Conservation (phyloP, 2,797 vertebrate species). For the Chaunax sp. region DNA sequence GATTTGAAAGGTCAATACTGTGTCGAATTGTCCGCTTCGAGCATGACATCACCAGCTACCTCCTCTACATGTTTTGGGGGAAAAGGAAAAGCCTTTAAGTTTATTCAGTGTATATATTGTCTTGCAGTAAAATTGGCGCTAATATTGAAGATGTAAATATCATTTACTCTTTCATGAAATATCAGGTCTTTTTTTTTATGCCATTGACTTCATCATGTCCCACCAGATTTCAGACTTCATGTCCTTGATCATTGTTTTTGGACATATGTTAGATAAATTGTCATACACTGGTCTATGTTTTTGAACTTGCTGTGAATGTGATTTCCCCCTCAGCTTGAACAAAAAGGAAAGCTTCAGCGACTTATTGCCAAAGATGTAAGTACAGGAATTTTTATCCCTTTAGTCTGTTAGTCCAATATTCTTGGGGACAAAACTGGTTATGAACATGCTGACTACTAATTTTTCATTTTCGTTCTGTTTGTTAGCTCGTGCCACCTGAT, state of each 20-base stretch:
- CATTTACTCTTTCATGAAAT: background rate
- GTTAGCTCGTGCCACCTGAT: slow-evolving; percentile 88
- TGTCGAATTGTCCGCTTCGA: too few relatives aligned
- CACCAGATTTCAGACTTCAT: background rate
- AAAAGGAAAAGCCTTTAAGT: too few relatives aligned
- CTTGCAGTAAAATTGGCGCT: too few relatives aligned
- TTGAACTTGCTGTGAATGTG: slow-evolving; percentile 3
- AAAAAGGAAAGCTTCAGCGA: slow-evolving; percentile 92
- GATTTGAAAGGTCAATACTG: too few relatives aligned
- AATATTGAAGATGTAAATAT: background rate
- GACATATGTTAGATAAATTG: background rate
- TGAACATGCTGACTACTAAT: background rate
- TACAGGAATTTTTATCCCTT: slow-evolving; percentile 8
- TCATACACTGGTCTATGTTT: background rate
- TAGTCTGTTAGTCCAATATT: background rate
- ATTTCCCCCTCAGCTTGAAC: slow-evolving; percentile 87
- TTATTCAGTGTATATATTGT: too few relatives aligned
- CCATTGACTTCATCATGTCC: background rate
- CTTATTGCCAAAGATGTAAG: slow-evolving; percentile 92
- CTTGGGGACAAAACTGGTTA: rapidly evolving
- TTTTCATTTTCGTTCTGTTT: background rate
- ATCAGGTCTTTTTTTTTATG: background rate
- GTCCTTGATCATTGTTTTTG: background rate
- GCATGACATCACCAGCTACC: too few relatives aligned
- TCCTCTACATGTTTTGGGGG: too few relatives aligned